Evolutionary conservation across 1,140 invertebrate species (phyloP), one percentile per base, ranked within the genome.

Genomic region (Alviniconcha marisindica): DNA sequence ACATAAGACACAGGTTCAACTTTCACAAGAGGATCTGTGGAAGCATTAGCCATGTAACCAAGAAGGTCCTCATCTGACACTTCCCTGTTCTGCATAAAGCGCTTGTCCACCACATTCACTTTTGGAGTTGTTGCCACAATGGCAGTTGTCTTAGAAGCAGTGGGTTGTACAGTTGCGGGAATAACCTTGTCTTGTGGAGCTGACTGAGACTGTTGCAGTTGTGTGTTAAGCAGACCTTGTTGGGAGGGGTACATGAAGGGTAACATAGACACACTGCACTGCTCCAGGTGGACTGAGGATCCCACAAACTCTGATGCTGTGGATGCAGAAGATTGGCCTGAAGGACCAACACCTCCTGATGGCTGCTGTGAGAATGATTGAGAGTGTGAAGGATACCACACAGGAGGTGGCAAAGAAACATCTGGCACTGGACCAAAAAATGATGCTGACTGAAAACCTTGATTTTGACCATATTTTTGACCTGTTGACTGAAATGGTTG

Each of bases 1-100:
- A 18, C 24, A 40, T 80, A 80, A 12, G 78, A 69, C 56, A 80
- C 78, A 15, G 78, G 21, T 40, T 80, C 33, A 10, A 80, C 56
- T 1, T 66, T 54, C 18, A 24, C 5, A 1, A 80, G 60, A 15
- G 38, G 18, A 36, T 80, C 78, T 15, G 33, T 40, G 0, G 56
- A 80, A 10, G 56, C 33, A 14, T 31, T 18, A 5, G 28, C 24
- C n/a, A n/a, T 48, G 54, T 44, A 40, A 44, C 56, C 60, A 36
- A 80, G 40, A 21, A 80, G 42, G 38, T 80, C 78, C 31, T 60
- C 78, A 10, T 66, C 60, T 7, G 78, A 66, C 31, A 66, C 36
- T 24, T 80, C 78, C 38, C 60, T 66, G 40, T 80, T 80, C 78
- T 80, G 78, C 78, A 80, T 80, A 48, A 80, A 80, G 60, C 78